Conservation (phyloP, 2,888 invertebrate species). For the Latheticus oryzae region DNA sequence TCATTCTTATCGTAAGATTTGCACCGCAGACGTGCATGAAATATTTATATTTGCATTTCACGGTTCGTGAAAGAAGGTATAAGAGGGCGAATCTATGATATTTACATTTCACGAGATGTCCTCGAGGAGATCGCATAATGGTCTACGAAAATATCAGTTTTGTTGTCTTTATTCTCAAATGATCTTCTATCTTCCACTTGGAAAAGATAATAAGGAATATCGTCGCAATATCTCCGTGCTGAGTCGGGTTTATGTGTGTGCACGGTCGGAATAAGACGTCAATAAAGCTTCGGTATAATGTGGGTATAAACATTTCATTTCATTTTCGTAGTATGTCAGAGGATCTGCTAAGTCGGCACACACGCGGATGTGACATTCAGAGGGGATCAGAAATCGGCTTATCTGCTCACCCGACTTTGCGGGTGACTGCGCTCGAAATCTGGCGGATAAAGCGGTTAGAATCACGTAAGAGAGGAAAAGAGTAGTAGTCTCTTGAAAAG, state of each 20-base stretch:
- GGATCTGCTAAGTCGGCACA: conserved; percentile 53
- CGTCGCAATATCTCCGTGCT: too few species aligned
- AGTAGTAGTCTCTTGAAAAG: conserved; percentile 14
- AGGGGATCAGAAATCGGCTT: conserved; percentile 58
- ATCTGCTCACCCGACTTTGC: conserved; percentile 57
- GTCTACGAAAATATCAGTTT: too few species aligned
- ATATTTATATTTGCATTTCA: conserved; percentile 53
- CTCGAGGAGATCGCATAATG: too few species aligned
- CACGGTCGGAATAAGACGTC: background rate
- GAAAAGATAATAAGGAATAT: too few species aligned
- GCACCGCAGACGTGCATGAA: conserved; percentile 48
- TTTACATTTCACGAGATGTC: conserved; percentile 40
- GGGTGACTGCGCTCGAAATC: conserved; percentile 57
- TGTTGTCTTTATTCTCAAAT: too few species aligned
- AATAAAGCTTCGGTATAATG: conserved; percentile 24
- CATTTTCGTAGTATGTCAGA: conserved; percentile 45
- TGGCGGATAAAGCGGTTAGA: conserved; percentile 57
- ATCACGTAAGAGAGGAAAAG: conserved; percentile 43
- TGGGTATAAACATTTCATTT: conserved; percentile 45
- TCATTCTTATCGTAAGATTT: conserved; percentile 45
- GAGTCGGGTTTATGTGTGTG: too few species aligned
- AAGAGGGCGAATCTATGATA: conserved; percentile 44
- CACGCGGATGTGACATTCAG: conserved; percentile 54
- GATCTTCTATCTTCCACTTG: too few species aligned
- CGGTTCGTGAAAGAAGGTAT: conserved; percentile 40